Percentiles rank a stretch among this genome's conserved stretches.
These are phyloP conservation scores for Vanacampus margaritifer DNA, from an alignment of 2,113 vertebrate genomes.

Conservation along the genomic window DNA sequence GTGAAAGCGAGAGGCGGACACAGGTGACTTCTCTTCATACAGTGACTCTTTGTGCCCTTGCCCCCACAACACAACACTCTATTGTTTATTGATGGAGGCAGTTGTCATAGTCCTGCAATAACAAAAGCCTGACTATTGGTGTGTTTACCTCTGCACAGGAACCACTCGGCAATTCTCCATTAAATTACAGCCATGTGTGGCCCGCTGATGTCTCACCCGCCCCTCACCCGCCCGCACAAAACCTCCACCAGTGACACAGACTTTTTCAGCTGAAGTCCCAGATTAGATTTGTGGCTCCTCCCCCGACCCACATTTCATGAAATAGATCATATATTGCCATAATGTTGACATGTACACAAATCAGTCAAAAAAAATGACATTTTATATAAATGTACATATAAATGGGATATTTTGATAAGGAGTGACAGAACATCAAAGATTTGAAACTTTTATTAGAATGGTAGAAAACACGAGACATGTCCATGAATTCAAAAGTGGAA, in stretches of 20 bases:
- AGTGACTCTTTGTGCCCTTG: conserved; percentile 49
- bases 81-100: conserved; percentile 68
- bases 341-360: background rate
- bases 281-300: background rate
- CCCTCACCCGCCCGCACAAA: conserved; percentile 39
- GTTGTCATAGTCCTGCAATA: conserved; percentile 79
- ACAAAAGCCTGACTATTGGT: conserved; percentile 72
- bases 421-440: background rate
- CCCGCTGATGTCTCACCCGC: conserved; percentile 53
- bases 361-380: background rate
- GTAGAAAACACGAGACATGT: background rate
- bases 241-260: background rate
- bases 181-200: conserved; percentile 80
- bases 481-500: background rate
- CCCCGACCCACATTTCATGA: background rate
- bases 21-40: conserved; percentile 62
- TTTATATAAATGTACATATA: background rate
- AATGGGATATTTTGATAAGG: background rate
- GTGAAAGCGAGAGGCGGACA: conserved; percentile 53
- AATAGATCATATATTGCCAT: background rate
- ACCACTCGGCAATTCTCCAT: conserved; percentile 75
- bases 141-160: conserved; percentile 77
- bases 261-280: conserved; percentile 1
- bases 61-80: conserved; percentile 50
- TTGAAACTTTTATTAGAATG: background rate